phyloP scores from a whole-genome alignment of 2,888 invertebrate genomes.

The Oscheius sp. region DNA sequence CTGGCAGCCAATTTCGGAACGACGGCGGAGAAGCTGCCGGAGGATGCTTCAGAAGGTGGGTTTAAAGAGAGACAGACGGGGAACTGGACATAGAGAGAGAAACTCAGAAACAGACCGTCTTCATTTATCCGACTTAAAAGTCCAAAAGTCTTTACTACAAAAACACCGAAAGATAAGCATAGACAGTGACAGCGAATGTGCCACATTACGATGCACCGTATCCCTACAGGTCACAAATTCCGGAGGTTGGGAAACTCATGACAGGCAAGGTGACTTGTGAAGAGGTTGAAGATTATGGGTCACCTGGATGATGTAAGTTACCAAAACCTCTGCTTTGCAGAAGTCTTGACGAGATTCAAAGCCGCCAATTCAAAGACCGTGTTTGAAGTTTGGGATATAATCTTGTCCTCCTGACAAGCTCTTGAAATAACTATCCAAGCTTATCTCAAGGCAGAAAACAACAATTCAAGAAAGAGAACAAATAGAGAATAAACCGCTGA shows the following conservation, averaged over 20 bases:
- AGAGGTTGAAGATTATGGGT: neutral
- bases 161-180: neutral
- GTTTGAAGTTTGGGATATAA: too few relatives aligned
- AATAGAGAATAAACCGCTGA: too few relatives aligned
- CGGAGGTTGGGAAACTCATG: neutral
- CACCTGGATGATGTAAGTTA: too few relatives aligned
- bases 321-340: constrained; percentile 4
- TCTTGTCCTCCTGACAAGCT: too few relatives aligned
- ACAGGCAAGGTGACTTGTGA: neutral
- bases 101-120: too few relatives aligned
- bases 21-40: neutral
- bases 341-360: neutral
- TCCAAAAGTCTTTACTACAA: too few relatives aligned
- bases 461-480: too few relatives aligned
- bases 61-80: neutral
- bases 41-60: neutral
- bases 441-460: too few relatives aligned
- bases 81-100: neutral
- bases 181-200: neutral
- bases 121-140: too few relatives aligned
- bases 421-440: too few relatives aligned
- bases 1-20: too few relatives aligned
- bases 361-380: neutral
- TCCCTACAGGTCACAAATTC: neutral
- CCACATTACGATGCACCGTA: too few relatives aligned